Percentiles rank a stretch among this genome's conserved stretches.
Conservation (phyloP, 2,888 invertebrate genomes). For the Hirudinaria manillensis region DNA sequence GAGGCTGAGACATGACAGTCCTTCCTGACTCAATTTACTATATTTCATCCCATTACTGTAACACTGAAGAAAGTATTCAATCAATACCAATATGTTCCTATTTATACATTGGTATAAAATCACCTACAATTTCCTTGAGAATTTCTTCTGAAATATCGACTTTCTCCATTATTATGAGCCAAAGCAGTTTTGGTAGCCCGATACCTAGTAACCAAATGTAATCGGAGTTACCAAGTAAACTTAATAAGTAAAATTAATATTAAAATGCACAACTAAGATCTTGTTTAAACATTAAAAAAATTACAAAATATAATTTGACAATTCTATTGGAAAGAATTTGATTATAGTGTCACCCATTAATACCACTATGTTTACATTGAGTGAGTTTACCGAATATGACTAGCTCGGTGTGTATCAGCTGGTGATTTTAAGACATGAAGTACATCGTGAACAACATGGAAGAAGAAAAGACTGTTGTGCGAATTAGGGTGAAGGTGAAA, state of each 20-base stretch:
- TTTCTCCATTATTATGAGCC: background rate
- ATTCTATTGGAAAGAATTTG: too few relatives aligned
- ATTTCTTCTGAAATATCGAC: background rate
- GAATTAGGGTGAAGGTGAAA: conserved; percentile 32
- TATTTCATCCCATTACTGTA: conserved; percentile 47
- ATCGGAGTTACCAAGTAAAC: too few relatives aligned
- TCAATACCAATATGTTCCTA: background rate
- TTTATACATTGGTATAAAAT: too few relatives aligned
- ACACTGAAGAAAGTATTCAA: conserved; percentile 30
- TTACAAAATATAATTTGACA: too few relatives aligned
- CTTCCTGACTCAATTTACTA: conserved; percentile 44
- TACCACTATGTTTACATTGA: too few relatives aligned
- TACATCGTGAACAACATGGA: conserved; percentile 3
- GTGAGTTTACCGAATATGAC: background rate
- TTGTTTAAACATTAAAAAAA: too few relatives aligned
- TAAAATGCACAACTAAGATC: too few relatives aligned
- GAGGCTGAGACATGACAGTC: conserved; percentile 43
- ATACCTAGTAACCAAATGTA: too few relatives aligned
- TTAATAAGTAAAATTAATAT: too few relatives aligned
- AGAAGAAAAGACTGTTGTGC: conserved; percentile 29
- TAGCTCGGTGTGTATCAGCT: background rate
- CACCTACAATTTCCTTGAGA: conserved; percentile 14
- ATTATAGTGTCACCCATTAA: too few relatives aligned
- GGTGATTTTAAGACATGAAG: background rate
- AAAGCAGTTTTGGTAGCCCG: too few relatives aligned